These are phyloP conservation scores for Spodoptera frugiperda DNA, from an alignment of 1,140 invertebrate genomes.

Conservation along the genomic window DNA sequence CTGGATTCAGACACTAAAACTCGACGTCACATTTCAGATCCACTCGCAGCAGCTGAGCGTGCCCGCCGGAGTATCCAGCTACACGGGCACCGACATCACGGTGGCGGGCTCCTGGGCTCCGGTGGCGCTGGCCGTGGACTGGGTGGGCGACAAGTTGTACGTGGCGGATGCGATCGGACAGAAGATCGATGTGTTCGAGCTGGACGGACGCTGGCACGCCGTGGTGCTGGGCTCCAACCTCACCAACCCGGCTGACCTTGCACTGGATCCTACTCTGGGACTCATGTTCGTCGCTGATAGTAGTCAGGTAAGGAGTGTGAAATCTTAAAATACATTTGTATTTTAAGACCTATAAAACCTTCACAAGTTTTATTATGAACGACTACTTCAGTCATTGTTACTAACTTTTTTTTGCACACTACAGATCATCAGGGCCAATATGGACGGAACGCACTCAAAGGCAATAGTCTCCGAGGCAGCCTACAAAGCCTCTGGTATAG, in stretches of 20 bases:
- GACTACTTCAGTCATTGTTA: too few species aligned
- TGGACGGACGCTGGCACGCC: constrained; percentile 93
- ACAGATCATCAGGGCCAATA: constrained; percentile 93
- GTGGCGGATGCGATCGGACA: constrained; percentile 97
- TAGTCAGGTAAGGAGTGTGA: constrained; percentile 88
- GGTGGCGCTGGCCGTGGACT: constrained; percentile 97
- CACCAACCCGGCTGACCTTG: constrained; percentile 96
- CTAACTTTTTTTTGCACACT: constrained; percentile 34
- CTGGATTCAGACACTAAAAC: too few species aligned
- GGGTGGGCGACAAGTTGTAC: constrained; percentile 98
- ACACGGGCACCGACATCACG: constrained; percentile 89
- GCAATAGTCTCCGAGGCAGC: constrained; percentile 96
- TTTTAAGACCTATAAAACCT: too few species aligned
- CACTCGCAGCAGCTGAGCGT: constrained; percentile 88
- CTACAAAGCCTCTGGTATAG: constrained; percentile 95
- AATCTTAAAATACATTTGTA: background rate
- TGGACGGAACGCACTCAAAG: constrained; percentile 94
- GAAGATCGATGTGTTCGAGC: constrained; percentile 97
- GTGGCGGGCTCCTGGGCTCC: constrained; percentile 95
- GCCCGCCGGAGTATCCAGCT: constrained; percentile 74
- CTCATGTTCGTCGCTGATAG: constrained; percentile 98
- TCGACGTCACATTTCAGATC: constrained; percentile 78
- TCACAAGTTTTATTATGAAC: too few species aligned
- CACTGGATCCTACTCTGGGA: constrained; percentile 95
- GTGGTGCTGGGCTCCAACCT: constrained; percentile 97